These are phyloP conservation scores for Euglossa dilemma DNA, from an alignment of 1,140 invertebrate species.

Conservation along the genomic window DNA sequence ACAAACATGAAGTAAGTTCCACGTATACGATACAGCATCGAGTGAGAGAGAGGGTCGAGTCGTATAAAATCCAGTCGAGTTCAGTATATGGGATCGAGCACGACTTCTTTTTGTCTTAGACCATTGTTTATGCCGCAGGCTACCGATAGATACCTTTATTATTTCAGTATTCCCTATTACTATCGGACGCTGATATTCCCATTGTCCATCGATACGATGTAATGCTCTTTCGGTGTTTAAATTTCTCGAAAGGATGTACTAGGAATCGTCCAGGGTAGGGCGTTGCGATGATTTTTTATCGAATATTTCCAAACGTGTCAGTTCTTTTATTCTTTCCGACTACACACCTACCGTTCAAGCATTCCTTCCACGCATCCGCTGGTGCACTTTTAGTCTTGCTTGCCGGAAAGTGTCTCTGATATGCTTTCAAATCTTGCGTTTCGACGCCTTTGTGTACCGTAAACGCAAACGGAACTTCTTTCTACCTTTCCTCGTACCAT, in stretches of 20 bases:
- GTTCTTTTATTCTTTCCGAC: too few relatives aligned
- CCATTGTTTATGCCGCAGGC: conserved; percentile 46
- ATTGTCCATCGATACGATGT: not conserved
- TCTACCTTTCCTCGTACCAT: not conserved
- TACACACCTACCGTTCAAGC: not conserved
- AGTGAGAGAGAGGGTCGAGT: conserved; percentile 43
- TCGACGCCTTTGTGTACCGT: conserved; percentile 34
- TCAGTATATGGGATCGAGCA: conserved; percentile 43
- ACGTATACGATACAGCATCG: conserved; percentile 39
- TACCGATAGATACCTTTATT: not conserved
- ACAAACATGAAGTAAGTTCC: conserved; percentile 81
- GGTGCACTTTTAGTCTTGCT: not conserved
- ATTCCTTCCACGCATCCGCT: conserved; percentile 16
- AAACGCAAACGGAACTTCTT: conserved; percentile 11
- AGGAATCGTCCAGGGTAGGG: not conserved
- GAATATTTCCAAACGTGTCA: not conserved
- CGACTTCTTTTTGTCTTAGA: conserved; percentile 50
- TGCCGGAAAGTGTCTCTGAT: not conserved
- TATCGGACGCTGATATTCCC: not conserved
- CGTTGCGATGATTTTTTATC: not conserved
- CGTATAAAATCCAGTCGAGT: conserved; percentile 9
- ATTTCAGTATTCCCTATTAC: not conserved
- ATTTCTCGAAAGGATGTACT: not conserved
- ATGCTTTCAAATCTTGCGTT: not conserved
- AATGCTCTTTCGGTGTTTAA: not conserved